Percentiles rank a stretch among this genome's conserved stretches.
These are phyloP conservation scores for Liopterus haemorrhoidalis DNA, from an alignment of 2,888 invertebrate species.

Conservation along the genomic window DNA sequence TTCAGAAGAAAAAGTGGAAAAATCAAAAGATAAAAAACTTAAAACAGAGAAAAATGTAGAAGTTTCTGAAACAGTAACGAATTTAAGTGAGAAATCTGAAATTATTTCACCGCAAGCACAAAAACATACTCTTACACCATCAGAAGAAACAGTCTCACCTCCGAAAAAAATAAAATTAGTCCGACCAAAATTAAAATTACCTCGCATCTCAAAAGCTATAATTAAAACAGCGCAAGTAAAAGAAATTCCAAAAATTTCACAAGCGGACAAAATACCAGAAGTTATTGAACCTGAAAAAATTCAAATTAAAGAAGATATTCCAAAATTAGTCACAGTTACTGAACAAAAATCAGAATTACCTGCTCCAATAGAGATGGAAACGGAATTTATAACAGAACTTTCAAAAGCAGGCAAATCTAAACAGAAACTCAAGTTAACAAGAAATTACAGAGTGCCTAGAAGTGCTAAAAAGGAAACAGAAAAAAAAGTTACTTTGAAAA, in stretches of 20 bases:
- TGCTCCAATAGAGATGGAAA: too few species aligned
- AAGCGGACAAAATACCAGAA: neutral
- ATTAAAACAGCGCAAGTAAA: neutral
- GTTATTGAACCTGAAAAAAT: neutral
- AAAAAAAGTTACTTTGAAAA: too few species aligned
- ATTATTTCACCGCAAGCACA: conserved; percentile 16
- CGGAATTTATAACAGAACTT: too few species aligned
- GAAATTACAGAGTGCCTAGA: conserved; percentile 16
- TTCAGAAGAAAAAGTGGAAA: neutral
- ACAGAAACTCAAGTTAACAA: conserved; percentile 16
- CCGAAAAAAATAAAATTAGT: conserved; percentile 20
- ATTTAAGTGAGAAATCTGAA: conserved; percentile 8
- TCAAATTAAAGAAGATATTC: too few species aligned
- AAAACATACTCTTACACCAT: conserved; percentile 3
- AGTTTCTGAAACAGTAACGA: conserved; percentile 18
- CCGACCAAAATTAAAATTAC: conserved; percentile 11
- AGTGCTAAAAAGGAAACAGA: neutral
- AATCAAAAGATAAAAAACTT: neutral
- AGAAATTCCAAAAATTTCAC: neutral
- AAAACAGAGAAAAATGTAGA: neutral
- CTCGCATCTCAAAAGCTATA: neutral
- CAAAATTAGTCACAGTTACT: too few species aligned
- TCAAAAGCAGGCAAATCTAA: too few species aligned
- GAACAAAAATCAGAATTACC: too few species aligned
- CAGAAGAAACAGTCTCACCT: conserved; percentile 13